phyloP scores from a whole-genome alignment of 2,113 vertebrate genomes.

The Gulo gulo region DNA sequence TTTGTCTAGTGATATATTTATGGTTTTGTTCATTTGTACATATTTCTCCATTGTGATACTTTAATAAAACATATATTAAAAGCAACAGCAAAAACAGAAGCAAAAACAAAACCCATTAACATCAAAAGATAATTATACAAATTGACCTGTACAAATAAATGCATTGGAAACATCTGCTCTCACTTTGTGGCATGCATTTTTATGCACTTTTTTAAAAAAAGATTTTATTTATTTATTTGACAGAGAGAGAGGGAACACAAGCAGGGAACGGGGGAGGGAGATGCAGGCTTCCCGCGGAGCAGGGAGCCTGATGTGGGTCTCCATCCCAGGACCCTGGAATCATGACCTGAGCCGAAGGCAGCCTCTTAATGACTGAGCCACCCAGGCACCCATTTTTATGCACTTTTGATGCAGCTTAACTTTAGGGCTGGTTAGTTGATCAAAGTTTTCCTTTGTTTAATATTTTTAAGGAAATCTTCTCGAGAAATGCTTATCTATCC shows the following conservation, averaged over 20 bases:
- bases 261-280: too few relatives aligned
- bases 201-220: background rate
- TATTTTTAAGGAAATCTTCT: background rate
- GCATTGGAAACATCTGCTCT: background rate
- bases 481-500: background rate
- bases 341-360: too few relatives aligned
- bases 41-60: background rate
- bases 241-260: too few relatives aligned
- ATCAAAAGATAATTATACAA: background rate
- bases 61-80: background rate
- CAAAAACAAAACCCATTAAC: background rate
- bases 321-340: too few relatives aligned
- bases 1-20: background rate
- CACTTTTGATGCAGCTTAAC: background rate
- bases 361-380: too few relatives aligned
- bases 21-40: background rate
- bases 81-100: background rate
- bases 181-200: background rate
- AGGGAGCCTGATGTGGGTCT: too few relatives aligned
- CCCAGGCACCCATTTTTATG: background rate
- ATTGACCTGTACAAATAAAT: background rate
- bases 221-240: too few relatives aligned
- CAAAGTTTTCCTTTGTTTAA: background rate
- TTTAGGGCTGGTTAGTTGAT: background rate
- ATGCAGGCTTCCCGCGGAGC: too few relatives aligned